Evolutionary conservation across 1,140 invertebrate genomes (phyloP).

Genomic region (Oscheius sp.): DNA sequence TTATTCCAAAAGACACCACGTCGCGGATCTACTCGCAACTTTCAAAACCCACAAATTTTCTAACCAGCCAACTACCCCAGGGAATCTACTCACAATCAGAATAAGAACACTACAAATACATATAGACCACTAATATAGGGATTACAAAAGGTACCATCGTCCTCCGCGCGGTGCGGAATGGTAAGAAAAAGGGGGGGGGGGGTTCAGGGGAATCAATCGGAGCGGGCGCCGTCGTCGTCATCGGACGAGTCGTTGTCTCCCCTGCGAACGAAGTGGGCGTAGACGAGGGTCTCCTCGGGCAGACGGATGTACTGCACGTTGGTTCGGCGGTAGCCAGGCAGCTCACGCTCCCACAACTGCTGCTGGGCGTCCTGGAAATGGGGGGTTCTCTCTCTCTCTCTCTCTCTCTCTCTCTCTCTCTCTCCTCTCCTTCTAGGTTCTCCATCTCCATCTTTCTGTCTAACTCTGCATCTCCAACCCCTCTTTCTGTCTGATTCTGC

Average conservation of each 20-base stretch:
- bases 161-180: background rate
- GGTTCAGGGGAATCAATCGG: constrained; percentile 13
- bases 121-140: too few species aligned
- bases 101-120: too few species aligned
- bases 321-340: constrained; percentile 51
- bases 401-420: background rate
- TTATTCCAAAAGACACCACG: too few species aligned
- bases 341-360: constrained; percentile 51
- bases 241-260: background rate
- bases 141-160: background rate
- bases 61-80: too few species aligned
- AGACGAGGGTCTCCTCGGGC: constrained; percentile 52
- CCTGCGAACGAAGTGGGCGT: constrained; percentile 51
- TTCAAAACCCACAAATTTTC: too few species aligned
- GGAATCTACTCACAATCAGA: too few species aligned
- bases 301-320: constrained; percentile 57
- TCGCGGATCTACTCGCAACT: too few species aligned
- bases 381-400: too few species aligned
- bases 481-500: too few species aligned
- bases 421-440: background rate
- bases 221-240: constrained; percentile 32
- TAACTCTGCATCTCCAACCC: too few species aligned
- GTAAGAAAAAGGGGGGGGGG: too few species aligned
- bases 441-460: background rate
- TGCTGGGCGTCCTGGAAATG: constrained; percentile 53